Conservation (phyloP, 2,888 invertebrate species). For the Phyto melanocephala region DNA sequence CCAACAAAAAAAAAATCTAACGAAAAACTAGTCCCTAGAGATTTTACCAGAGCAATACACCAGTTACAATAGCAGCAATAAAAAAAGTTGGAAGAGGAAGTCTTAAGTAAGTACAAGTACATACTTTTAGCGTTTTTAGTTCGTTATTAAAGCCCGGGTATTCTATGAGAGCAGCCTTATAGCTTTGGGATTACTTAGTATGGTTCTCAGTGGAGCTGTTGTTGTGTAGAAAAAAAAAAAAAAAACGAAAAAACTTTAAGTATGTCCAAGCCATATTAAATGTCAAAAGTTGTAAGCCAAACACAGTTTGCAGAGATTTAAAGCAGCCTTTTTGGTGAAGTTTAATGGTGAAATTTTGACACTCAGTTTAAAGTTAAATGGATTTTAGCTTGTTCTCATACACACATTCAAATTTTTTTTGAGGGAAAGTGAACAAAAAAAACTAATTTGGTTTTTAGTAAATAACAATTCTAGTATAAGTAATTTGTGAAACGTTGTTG, state of each 20-base stretch:
- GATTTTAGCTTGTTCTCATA: too few species aligned
- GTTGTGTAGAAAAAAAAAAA: background rate
- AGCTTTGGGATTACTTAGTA: conserved; percentile 34
- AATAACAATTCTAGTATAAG: too few species aligned
- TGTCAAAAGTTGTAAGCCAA: conserved; percentile 21
- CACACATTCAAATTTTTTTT: too few species aligned
- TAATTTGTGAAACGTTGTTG: too few species aligned
- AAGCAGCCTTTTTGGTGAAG: background rate
- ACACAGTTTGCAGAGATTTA: conserved; percentile 8
- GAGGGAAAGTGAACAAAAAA: too few species aligned
- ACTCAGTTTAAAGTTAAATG: background rate
- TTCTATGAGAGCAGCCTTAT: background rate
- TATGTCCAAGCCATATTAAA: conserved; percentile 37
- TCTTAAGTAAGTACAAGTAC: conserved; percentile 43
- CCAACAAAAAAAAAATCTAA: conserved; percentile 14
- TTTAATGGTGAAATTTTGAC: background rate
- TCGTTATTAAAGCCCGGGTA: conserved; percentile 20
- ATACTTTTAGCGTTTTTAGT: conserved; percentile 38
- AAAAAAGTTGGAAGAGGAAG: conserved; percentile 12
- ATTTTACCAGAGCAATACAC: background rate
- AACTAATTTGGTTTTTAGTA: too few species aligned
- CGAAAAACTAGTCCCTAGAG: conserved; percentile 51
- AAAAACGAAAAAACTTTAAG: conserved; percentile 16
- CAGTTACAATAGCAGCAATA: background rate
- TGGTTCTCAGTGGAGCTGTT: background rate